Base-by-base conservation (phyloP, 2,797 vertebrate genomes). In the Huso huso region DNA sequence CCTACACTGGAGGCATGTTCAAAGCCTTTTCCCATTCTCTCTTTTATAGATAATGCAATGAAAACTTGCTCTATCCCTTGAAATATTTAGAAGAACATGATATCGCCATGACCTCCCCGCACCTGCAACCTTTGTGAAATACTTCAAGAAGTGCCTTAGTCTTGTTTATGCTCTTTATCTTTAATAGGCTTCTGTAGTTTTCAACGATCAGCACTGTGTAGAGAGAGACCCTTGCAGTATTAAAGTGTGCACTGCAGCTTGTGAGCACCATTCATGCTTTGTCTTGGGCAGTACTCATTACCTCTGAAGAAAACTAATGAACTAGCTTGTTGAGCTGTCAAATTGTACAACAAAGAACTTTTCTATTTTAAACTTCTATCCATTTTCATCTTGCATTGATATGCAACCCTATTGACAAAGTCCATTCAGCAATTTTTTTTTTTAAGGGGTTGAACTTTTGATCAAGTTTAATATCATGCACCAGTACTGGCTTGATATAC, bases 71-170 rank as follows among this genome's bases (percentile, higher is more conserved):
- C 81, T 85, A 79, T 89, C 85, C 87, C 78, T 76, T 86, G 78
- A 89, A 92, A 88, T 90, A 86, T 86, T 89, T 80, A 81, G 83
- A 82, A 77, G 83, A 92, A 89, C 84, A 88, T 86, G 87, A 86
- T 87, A 90, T 79, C 77, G 0, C 76, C 76, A 75, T 83, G 83
- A 86, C 86, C 86, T 74, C 73, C 77, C 75, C 84, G 76, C 84
- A 87, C 84, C 85, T 88, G 84, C 67, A 71, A 80, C 82, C 83
- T 86, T 73, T 87, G 69, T 81, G 78, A 85, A 80, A 76, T 79
- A 78, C 65, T 76, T 78, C 79, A 78, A 85, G 75, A 84, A 77
- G 76, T 76, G 78, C 77, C 75, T 77, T 75, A 71, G 70, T 76
- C 10, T 81, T 86, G 83, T 84, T 89, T 86, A 80, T 81, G 62